phyloP scores from a whole-genome alignment of 2,888 invertebrate genomes.

The Himalopsyche japonica region DNA sequence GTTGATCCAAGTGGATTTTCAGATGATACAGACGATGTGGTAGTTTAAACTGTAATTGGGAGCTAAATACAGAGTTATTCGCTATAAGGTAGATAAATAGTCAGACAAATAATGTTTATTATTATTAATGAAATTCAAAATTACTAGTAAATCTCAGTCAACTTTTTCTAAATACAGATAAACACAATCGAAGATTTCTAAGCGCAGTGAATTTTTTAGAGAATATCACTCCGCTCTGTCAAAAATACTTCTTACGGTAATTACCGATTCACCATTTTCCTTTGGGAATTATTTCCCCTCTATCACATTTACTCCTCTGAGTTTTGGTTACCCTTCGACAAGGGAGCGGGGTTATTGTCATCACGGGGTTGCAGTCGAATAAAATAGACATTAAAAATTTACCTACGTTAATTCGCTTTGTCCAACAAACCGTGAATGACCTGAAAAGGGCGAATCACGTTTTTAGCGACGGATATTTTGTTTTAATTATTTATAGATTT shows the following conservation, averaged over 20 bases:
- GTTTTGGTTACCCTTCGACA: not conserved
- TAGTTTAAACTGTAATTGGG: too few species aligned
- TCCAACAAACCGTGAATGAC: conserved; percentile 30
- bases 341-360: conserved; percentile 17
- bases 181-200: too few species aligned
- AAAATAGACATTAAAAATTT: conserved; percentile 14
- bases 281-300: conserved; percentile 2
- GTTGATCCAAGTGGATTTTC: too few species aligned
- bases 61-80: too few species aligned
- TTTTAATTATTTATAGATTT: not conserved
- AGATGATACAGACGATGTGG: too few species aligned
- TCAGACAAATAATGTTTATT: too few species aligned
- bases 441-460: not conserved
- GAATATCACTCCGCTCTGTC: too few species aligned
- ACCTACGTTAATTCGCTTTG: conserved; percentile 26
- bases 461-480: not conserved
- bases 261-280: not conserved
- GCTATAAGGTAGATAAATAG: too few species aligned
- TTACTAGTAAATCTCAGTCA: too few species aligned
- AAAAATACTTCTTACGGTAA: not conserved
- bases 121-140: too few species aligned
- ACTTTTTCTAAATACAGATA: too few species aligned
- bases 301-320: not conserved
- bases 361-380: conserved; percentile 4
- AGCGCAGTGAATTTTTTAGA: too few species aligned